Base-by-base conservation (phyloP, 2,888 invertebrate genomes). In the Lucinisca nassula region DNA sequence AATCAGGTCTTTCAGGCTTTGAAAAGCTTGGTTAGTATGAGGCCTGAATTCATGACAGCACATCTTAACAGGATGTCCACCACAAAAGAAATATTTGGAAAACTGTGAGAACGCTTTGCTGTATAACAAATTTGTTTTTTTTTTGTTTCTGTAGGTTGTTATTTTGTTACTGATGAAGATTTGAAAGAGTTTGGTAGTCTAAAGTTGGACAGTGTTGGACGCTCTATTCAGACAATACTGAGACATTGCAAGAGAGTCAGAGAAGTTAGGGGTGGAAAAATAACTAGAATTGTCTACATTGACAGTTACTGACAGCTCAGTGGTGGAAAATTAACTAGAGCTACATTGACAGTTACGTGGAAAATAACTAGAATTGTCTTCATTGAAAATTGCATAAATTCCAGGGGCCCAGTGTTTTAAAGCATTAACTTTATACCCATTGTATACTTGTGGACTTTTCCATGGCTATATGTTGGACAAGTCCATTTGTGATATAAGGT, bases 81-180 rank as follows among this genome's bases (percentile, higher is more conserved):
- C 17, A n/a, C n/a, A n/a, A n/a, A n/a, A n/a, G n/a, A n/a, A n/a
- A n/a, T n/a, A n/a, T n/a, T n/a, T n/a, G n/a, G n/a, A n/a, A n/a
- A n/a, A n/a, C n/a, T n/a, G n/a, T n/a, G n/a, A n/a, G n/a, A n/a
- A n/a, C n/a, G n/a, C n/a, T n/a, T n/a, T n/a, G n/a, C n/a, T n/a
- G n/a, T n/a, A n/a, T n/a, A n/a, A n/a, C n/a, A n/a, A n/a, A n/a
- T n/a, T n/a, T n/a, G n/a, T n/a, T n/a, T n/a, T n/a, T n/a, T n/a
- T n/a, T 58, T 14, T 12, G 6, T 67, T 0, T 67, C 93, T 93
- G 12, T 92, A 96, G 96, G 95, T 35, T 86, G 93, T 61, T 93
- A 92, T 85, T 96, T 96, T 78, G 91, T 96, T 70, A 93, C 94
- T 51, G 95, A 95, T 30, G 92, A 89, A 17, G 96, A 96, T 87